These are phyloP conservation scores for Aegithalos caudatus DNA, from an alignment of 2,113 vertebrate genomes.

Conservation along the genomic window DNA sequence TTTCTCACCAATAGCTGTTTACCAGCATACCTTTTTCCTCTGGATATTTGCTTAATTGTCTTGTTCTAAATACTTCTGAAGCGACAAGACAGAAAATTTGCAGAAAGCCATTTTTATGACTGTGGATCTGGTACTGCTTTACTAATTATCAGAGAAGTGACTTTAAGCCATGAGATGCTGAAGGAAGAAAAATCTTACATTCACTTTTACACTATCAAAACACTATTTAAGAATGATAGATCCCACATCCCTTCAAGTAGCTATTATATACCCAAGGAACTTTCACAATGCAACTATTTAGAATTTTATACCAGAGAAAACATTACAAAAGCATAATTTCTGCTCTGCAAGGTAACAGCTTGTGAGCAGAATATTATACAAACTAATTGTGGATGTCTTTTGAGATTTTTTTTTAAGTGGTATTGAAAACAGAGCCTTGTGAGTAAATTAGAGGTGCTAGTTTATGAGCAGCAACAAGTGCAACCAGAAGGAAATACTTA, in stretches of 20 bases:
- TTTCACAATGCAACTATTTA: constrained; percentile 14
- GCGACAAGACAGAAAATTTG: constrained; percentile 3
- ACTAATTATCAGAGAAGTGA: constrained; percentile 38
- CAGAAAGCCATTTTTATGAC: constrained; percentile 23
- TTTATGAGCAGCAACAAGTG: constrained; percentile 1
- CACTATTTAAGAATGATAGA: not conserved
- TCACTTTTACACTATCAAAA: not conserved
- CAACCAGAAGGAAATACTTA: not conserved
- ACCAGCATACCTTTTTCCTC: not conserved
- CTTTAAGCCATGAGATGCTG: not conserved
- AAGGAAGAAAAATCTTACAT: not conserved
- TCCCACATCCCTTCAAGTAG: not conserved
- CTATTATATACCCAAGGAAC: not conserved
- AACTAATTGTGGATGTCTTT: not conserved
- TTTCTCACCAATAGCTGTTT: constrained; percentile 31
- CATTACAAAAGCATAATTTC: not conserved
- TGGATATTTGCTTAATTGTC: constrained; percentile 28
- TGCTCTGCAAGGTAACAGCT: not conserved
- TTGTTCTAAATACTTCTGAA: constrained; percentile 7
- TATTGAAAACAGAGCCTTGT: constrained; percentile 33
- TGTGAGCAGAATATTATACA: not conserved
- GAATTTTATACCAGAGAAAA: not conserved
- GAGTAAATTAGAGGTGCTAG: constrained; percentile 18
- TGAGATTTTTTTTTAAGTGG: not conserved
- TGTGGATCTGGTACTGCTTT: not conserved